These are phyloP conservation scores for Aleadryas rufinucha DNA, from an alignment of 2,113 vertebrate species.

Conservation along the genomic window DNA sequence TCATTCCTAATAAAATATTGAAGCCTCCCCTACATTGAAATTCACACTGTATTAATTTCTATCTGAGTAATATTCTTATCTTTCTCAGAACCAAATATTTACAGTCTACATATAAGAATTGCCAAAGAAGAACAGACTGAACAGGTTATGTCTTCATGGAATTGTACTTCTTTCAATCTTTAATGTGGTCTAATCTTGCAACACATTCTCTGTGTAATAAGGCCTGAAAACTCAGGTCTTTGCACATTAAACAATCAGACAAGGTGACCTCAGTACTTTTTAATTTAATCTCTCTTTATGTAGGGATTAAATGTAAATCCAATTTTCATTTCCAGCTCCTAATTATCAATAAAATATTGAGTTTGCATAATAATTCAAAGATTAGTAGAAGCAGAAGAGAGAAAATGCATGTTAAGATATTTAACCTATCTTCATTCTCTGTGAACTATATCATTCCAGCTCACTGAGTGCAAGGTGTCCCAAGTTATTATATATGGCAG, in stretches of 20 bases:
- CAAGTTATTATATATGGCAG: background rate
- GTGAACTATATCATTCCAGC: background rate
- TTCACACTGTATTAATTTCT: background rate
- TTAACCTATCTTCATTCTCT: background rate
- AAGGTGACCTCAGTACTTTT: background rate
- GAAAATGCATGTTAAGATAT: background rate
- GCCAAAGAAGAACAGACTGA: background rate
- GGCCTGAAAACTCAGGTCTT: background rate
- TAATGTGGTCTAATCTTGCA: background rate
- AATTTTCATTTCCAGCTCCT: background rate
- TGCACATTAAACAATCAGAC: background rate
- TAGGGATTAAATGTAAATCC: slow-evolving; percentile 12
- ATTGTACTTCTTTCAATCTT: background rate
- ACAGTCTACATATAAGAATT: background rate
- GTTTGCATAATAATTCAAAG: slow-evolving; percentile 4
- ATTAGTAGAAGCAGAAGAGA: background rate
- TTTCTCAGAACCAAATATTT: background rate
- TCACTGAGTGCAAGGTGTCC: background rate
- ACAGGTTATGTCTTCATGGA: background rate
- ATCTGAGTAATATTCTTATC: background rate
- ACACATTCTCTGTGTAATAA: background rate
- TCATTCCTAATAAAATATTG: background rate
- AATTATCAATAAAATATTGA: slow-evolving; percentile 25
- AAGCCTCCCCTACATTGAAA: background rate
- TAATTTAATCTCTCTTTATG: background rate